A percentile compares a stretch with the other conserved stretches of the same genome.
Conservation (phyloP, 2,797 vertebrate species). For the Scolopax rusticola region DNA sequence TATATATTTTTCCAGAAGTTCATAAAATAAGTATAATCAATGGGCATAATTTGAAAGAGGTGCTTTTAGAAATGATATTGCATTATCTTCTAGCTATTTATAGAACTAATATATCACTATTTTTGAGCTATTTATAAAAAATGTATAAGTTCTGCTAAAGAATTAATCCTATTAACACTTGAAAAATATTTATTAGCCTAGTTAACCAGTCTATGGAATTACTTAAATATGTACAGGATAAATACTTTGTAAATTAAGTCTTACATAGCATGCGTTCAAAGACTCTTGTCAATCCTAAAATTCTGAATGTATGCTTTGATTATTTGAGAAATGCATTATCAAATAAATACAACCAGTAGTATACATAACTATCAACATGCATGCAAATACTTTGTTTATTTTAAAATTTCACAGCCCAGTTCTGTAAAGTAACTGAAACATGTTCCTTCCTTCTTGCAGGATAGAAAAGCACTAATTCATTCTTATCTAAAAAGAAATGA, state of each 20-base stretch:
- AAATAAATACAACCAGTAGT: background rate
- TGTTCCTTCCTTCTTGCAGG: background rate
- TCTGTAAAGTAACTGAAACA: background rate
- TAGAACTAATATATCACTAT: background rate
- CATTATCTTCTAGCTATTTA: background rate
- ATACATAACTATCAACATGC: background rate
- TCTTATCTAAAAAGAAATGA: background rate
- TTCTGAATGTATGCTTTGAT: background rate
- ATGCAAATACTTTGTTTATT: background rate
- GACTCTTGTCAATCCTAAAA: background rate
- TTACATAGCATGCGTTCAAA: background rate
- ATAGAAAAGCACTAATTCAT: background rate
- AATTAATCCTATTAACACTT: background rate
- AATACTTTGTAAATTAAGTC: background rate
- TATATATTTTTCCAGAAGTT: background rate
- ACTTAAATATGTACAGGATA: background rate
- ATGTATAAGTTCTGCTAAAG: background rate
- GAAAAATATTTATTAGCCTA: background rate
- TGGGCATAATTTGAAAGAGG: background rate
- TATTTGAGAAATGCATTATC: background rate
- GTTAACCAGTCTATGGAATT: background rate
- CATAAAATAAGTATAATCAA: background rate
- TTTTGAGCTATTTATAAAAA: background rate
- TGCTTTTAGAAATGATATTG: background rate
- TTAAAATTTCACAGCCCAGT: background rate